These are phyloP conservation scores for Spilarctia lutea DNA, from an alignment of 2,888 invertebrate genomes.

Conservation along the genomic window DNA sequence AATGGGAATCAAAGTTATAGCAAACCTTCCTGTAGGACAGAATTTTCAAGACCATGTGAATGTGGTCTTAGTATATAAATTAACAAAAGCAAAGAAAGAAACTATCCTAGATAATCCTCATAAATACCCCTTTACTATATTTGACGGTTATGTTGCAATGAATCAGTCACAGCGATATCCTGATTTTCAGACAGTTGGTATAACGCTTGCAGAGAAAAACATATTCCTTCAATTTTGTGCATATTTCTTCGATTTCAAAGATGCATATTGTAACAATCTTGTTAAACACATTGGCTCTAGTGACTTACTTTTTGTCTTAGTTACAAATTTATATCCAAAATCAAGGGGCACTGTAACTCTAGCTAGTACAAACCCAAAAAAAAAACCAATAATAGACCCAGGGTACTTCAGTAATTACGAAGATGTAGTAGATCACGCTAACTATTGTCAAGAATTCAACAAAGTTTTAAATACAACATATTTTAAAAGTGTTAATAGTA, in stretches of 20 bases:
- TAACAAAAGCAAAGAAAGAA: constrained; percentile 21
- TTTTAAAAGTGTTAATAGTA: constrained; percentile 1
- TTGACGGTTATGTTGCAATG: constrained; percentile 30
- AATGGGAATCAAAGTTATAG: not conserved
- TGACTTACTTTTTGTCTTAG: constrained; percentile 36
- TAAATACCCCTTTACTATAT: constrained; percentile 21
- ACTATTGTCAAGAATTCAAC: constrained; percentile 4
- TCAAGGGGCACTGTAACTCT: constrained; percentile 82
- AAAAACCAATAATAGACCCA: not conserved
- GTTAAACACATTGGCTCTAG: constrained; percentile 28
- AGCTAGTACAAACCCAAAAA: constrained; percentile 24
- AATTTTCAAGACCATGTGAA: constrained; percentile 11
- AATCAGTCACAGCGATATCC: constrained; percentile 26
- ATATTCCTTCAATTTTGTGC: constrained; percentile 26
- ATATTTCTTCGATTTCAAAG: constrained; percentile 20
- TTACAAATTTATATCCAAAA: constrained; percentile 67
- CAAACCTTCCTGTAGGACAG: constrained; percentile 1
- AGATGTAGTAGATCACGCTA: constrained; percentile 5
- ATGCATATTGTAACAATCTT: constrained; percentile 19
- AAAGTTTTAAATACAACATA: not conserved
- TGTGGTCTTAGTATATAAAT: constrained; percentile 14
- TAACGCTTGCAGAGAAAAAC: constrained; percentile 18
- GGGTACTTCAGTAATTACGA: constrained; percentile 2
- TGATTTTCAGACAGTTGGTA: constrained; percentile 20
- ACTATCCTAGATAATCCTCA: constrained; percentile 13